Percentiles rank a stretch among this genome's conserved stretches.
These are phyloP conservation scores for Erebia aethiops DNA, from an alignment of 2,888 invertebrate genomes.

Conservation along the genomic window DNA sequence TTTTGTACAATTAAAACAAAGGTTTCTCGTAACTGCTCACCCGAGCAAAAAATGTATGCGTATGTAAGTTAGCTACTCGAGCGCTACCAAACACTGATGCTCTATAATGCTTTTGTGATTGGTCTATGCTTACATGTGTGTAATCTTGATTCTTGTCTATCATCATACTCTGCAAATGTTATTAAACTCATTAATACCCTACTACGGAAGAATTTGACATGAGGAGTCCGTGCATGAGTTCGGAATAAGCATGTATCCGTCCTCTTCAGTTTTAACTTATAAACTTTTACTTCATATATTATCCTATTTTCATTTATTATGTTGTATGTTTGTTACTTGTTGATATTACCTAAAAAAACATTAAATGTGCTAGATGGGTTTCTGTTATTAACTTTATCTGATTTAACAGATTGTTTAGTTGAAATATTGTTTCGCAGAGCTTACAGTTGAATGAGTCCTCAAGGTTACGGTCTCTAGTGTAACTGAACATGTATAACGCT, in stretches of 20 bases:
- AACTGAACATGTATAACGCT: constrained; percentile 17
- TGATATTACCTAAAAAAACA: too few relatives aligned
- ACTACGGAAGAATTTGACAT: background rate
- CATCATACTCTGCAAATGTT: background rate
- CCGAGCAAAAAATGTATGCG: constrained; percentile 39
- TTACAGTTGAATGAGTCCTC: background rate
- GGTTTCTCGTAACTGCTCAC: constrained; percentile 39
- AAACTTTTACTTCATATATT: too few relatives aligned
- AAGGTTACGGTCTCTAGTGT: constrained; percentile 16
- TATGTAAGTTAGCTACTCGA: constrained; percentile 37
- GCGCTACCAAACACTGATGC: constrained; percentile 29
- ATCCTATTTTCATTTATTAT: too few relatives aligned
- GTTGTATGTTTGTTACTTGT: too few relatives aligned
- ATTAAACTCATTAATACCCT: background rate
- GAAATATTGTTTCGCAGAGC: background rate
- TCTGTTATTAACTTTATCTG: background rate
- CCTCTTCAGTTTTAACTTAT: too few relatives aligned
- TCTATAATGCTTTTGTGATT: background rate
- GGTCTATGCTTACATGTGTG: constrained; percentile 8
- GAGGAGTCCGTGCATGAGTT: background rate
- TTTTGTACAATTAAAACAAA: constrained; percentile 40
- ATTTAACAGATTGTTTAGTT: background rate
- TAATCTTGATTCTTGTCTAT: background rate
- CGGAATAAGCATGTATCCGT: background rate
- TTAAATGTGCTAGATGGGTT: background rate